Evolutionary conservation across 1,140 invertebrate species (phyloP), one percentile per base, ranked within the genome.

Genomic region (Trichomalopsis sarcophagae): DNA sequence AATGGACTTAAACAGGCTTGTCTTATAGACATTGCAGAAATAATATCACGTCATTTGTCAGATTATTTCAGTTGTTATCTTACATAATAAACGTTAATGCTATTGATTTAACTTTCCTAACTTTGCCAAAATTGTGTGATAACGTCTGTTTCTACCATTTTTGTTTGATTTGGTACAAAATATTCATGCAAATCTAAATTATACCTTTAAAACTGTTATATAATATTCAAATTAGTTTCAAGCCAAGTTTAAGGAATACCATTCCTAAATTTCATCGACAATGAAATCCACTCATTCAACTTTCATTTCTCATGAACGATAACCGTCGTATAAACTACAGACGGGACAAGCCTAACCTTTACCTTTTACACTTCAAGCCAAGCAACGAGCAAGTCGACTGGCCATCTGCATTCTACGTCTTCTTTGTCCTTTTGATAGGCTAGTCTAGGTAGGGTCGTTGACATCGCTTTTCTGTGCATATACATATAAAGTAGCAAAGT

Each of bases 401-500:
- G 66, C 33, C 82, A 84, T 84, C 83, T 84, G 76, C 75, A 84
- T 84, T 84, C 66, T 36, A 47, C 30, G 40, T 44, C 40, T 44
- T 44, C 68, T 84, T 84, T 84, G 83, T 84, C 68, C 76, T 17
- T 79, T 73, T 79, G 68, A 79, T 79, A 79, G 27, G 76, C 66
- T 44, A 27, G 76, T 36, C 62, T 74, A 84, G 66, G 82, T 73
- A 84, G 68, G 82, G 77, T 84, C 83, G 83, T 75, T 80, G 77
- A 84, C 76, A 76, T 79, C 13, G 21, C 21, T 68, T n/a, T 17
- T 62, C 82, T 84, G 47, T n/a, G 75, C 55, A 27, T 47, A 71
- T 79, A 84, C 82, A 84, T 79, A 79, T 79, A 73, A 84, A 84
- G 83, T 84, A 55, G 77, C 83, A 11, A 84, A 74, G 69, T 75